phyloP scores from a whole-genome alignment of 2,113 vertebrate species.

The Poecilia latipinna region DNA sequence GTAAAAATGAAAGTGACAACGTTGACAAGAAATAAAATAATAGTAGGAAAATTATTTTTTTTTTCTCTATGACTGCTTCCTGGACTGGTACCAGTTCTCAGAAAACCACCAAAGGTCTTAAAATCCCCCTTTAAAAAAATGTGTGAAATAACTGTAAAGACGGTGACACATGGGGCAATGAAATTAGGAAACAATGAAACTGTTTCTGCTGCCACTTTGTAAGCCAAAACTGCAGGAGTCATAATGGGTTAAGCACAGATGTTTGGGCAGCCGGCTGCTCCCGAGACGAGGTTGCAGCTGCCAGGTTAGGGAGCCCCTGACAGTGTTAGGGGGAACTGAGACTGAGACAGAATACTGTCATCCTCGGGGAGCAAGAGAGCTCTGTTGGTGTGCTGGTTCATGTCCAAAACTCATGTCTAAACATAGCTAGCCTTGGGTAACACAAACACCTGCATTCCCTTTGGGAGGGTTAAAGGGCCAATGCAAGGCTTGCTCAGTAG shows the following conservation, averaged over 20 bases:
- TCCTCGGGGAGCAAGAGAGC: conserved; percentile 51
- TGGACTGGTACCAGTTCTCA: neutral
- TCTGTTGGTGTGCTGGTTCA: conserved; percentile 59
- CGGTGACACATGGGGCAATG: neutral
- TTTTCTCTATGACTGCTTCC: neutral
- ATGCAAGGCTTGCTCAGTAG: conserved; percentile 48
- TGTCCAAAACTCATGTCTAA: conserved; percentile 70
- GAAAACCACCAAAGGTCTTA: neutral
- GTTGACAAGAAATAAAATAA: neutral
- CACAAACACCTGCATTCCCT: conserved; percentile 69
- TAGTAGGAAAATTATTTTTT: neutral
- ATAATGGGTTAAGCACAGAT: conserved; percentile 49
- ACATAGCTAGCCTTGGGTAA: conserved; percentile 66
- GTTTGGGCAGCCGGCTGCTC: conserved; percentile 53
- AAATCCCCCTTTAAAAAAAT: neutral
- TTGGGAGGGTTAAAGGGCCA: conserved; percentile 56
- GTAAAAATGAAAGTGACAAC: conserved; percentile 8
- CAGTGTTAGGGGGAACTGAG: conserved; percentile 41
- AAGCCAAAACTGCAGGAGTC: conserved; percentile 19
- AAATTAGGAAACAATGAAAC: neutral
- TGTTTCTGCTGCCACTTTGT: conserved; percentile 10
- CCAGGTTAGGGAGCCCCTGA: conserved; percentile 58
- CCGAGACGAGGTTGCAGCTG: conserved; percentile 47
- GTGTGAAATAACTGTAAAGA: neutral
- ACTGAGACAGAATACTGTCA: conserved; percentile 47